Conservation (phyloP, 2,797 vertebrate genomes). For the Sebastes steindachneri region DNA sequence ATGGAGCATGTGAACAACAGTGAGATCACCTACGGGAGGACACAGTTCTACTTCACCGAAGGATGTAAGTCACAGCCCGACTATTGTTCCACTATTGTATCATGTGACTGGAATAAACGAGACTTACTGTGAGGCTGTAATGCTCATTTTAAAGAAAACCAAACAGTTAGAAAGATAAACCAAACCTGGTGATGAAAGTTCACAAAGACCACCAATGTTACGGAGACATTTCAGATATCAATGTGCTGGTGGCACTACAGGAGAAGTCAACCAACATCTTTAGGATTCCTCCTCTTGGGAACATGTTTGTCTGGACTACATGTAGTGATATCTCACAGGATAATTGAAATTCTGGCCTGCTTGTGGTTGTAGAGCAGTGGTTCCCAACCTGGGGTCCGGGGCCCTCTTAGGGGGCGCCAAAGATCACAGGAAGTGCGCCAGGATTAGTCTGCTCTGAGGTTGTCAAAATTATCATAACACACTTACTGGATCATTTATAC, state of each 20-base stretch:
- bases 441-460: no score
- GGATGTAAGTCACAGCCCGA: conserved; percentile 77
- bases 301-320: background rate
- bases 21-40: conserved; percentile 79
- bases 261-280: background rate
- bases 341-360: no score
- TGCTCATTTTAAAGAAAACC: background rate
- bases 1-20: conserved; percentile 76
- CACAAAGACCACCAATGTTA: no score
- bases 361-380: no score
- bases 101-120: background rate
- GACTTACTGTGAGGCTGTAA: background rate
- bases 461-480: no score
- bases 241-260: background rate
- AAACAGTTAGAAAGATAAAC: background rate
- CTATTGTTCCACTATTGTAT: rapidly evolving
- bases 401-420: no score
- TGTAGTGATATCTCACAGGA: no score
- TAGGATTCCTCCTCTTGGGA: background rate
- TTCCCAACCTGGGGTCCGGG: no score
- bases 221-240: background rate
- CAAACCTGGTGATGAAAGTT: background rate
- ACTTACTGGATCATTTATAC: no score
- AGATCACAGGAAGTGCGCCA: no score
- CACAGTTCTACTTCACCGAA: conserved; percentile 80